Conservation (phyloP, 2,113 vertebrate species). For the Tor tambroides region DNA sequence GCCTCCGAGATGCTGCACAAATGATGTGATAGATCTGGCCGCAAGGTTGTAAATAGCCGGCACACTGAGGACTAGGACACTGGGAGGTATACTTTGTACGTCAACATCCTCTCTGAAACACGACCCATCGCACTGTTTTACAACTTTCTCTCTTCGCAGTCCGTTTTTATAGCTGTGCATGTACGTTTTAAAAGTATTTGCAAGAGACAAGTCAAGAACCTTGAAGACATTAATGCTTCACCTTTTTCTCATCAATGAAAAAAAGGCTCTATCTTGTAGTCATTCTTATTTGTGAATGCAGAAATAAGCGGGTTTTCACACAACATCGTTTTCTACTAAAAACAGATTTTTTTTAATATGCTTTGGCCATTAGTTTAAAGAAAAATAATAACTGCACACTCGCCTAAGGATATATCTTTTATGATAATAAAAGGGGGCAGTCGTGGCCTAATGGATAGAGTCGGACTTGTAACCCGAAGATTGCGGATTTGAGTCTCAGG, state of each 20-base stretch:
- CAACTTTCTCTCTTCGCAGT: slow-evolving; percentile 21
- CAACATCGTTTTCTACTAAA: no score
- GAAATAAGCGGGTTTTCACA: not conserved
- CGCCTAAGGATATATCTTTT: no score
- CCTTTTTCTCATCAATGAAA: not conserved
- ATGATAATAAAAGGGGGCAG: no score
- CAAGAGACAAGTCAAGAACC: not conserved
- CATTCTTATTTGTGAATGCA: not conserved
- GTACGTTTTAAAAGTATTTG: slow-evolving; percentile 21
- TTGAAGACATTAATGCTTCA: slow-evolving; percentile 26
- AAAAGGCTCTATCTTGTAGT: not conserved
- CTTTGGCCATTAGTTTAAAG: no score
- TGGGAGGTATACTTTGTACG: slow-evolving; percentile 35
- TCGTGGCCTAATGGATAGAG: no score
- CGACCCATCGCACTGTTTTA: slow-evolving; percentile 34
- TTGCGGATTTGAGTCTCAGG: no score
- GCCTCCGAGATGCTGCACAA: slow-evolving; percentile 47
- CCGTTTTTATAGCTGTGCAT: not conserved
- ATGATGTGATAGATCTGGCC: slow-evolving; percentile 52
- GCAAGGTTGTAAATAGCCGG: slow-evolving; percentile 48
- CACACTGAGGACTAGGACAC: slow-evolving; percentile 34
- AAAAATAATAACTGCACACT: no score
- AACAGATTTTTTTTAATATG: no score
- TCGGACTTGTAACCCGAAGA: no score
- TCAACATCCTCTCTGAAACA: slow-evolving; percentile 24